phyloP scores from a whole-genome alignment of 2,888 invertebrate species.

The Drosophila borborema region DNA sequence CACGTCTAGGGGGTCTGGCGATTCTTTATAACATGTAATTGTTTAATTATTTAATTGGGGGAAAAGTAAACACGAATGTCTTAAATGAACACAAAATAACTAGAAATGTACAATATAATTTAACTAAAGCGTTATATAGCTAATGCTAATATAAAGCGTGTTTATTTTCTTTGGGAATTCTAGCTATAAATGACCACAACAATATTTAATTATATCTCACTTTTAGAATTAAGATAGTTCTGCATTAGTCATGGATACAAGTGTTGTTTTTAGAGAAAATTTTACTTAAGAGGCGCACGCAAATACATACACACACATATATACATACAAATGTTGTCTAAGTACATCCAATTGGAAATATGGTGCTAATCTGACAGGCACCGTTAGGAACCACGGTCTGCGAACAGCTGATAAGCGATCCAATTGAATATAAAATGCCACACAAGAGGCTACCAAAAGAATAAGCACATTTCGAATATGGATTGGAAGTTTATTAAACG shows the following conservation, averaged over 20 bases:
- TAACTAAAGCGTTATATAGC: background rate
- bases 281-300: background rate
- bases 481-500: constrained; percentile 26
- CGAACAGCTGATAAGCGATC: constrained; percentile 55
- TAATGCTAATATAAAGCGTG: background rate
- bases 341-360: constrained; percentile 29
- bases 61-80: background rate
- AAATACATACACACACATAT: background rate
- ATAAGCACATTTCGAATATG: constrained; percentile 25
- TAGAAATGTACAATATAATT: background rate
- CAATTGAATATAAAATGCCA: background rate
- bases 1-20: constrained; percentile 17
- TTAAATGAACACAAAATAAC: background rate
- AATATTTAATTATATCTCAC: background rate
- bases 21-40: constrained; percentile 2
- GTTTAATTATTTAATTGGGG: constrained; percentile 21
- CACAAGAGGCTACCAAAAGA: constrained; percentile 1
- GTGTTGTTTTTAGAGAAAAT: background rate
- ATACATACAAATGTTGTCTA: background rate
- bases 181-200: background rate
- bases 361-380: constrained; percentile 41
- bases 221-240: constrained; percentile 7
- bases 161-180: background rate
- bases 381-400: background rate
- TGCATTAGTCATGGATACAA: constrained; percentile 48